Conservation (phyloP, 2,113 vertebrate genomes). For the Pseudois nayaur region DNA sequence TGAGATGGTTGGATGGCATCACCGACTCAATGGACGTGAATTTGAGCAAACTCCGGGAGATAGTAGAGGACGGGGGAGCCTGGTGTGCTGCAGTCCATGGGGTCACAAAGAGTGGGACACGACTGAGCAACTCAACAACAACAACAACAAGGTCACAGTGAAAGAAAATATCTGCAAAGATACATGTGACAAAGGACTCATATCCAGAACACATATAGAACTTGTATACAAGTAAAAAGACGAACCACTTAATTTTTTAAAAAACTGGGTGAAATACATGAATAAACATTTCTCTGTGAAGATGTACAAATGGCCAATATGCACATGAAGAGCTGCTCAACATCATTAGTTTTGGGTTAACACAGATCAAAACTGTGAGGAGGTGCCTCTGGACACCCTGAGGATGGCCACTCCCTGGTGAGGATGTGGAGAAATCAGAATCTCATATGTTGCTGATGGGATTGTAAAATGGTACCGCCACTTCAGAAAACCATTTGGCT, state of each 20-base stretch:
- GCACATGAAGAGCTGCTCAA: neutral
- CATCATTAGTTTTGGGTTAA: rapidly evolving
- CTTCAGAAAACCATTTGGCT: neutral
- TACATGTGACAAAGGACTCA: neutral
- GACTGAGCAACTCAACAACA: neutral
- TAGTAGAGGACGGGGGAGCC: neutral
- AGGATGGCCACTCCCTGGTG: rapidly evolving
- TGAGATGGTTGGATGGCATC: neutral
- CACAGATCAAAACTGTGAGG: rapidly evolving
- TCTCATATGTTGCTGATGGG: rapidly evolving
- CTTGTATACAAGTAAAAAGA: neutral
- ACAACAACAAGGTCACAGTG: neutral
- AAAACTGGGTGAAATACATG: neutral
- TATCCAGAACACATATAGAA: neutral
- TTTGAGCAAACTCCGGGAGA: neutral
- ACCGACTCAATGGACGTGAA: neutral
- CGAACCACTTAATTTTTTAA: rapidly evolving
- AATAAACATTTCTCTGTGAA: neutral
- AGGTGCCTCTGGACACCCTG: rapidly evolving
- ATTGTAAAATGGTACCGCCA: rapidly evolving
- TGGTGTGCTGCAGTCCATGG: neutral
- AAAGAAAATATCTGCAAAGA: neutral
- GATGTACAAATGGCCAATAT: rapidly evolving
- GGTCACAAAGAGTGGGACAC: neutral
- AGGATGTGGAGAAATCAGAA: rapidly evolving